Evolutionary conservation across 2,888 invertebrate genomes (phyloP), one percentile per base, ranked within the genome.

Genomic region (Dynastes grantii): DNA sequence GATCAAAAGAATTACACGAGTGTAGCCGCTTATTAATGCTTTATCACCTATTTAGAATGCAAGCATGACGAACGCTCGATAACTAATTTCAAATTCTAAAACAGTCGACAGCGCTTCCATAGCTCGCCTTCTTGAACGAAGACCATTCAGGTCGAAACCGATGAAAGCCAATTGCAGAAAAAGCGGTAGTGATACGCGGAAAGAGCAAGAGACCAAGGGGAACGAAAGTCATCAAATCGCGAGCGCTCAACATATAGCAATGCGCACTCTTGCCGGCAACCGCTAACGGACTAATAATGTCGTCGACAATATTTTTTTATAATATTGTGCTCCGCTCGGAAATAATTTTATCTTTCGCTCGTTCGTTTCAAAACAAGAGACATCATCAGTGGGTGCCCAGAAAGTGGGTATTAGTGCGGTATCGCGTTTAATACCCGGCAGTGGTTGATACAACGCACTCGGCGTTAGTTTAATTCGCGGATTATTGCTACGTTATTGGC

Each of bases 331-430:
- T 45, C 16, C 51, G 51, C 51, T 13, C 13, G 5, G 51, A 5
- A 49, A 76, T 32, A 55, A 65, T 65, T 76, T 76, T 67, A 51
- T 76, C 67, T 65, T 53, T 37, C 22, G 51, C 65, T 67, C 76
- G 37, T 65, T 53, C 22, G 51, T 76, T 76, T 65, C 76, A 51
- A 29, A 63, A 76, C 55, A 49, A 65, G 65, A 63, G 13, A 45
- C 45, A 45, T 13, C 67, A 67, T 32, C 65, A 51, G 67, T 65
- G 51, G 67, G 76, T 76, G 76, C 27, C 22, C 65, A 49, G 76
- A 65, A 76, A 32, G 29, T 65, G 51, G 13, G 29, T 51, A 63
- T 53, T 51, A 63, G 58, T 40, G 29, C 16, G 37, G 29, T 32
- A 32, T 63, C 63, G 32, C 63, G 13, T 45, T 45, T 67, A 16